Evolutionary conservation across 2,888 invertebrate genomes (phyloP).

Genomic region (Drosophila meridiana): DNA sequence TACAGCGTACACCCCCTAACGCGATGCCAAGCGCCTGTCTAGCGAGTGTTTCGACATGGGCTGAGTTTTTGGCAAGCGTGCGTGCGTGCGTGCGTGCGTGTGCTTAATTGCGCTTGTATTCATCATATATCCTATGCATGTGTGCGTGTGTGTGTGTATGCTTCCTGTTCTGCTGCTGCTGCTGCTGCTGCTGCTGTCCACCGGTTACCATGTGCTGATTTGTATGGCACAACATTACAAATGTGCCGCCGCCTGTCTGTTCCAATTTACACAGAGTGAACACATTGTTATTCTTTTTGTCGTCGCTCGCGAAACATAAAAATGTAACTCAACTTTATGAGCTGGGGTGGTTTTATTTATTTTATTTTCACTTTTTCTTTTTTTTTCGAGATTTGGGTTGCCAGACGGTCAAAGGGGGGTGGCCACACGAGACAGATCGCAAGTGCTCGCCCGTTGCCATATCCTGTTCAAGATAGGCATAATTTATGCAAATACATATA

Average conservation of each 20-base stretch:
- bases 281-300: constrained; percentile 49
- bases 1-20: constrained; percentile 54
- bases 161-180: constrained; percentile 55
- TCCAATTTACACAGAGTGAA: constrained; percentile 64
- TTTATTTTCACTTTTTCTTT: neutral
- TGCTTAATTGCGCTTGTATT: constrained; percentile 72
- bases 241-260: constrained; percentile 54
- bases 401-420: constrained; percentile 33
- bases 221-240: constrained; percentile 56
- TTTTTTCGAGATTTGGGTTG: constrained; percentile 38
- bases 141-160: constrained; percentile 1
- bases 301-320: constrained; percentile 40
- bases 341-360: constrained; percentile 52
- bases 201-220: constrained; percentile 73
- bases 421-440: constrained; percentile 68
- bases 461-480: constrained; percentile 38
- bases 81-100: constrained; percentile 49
- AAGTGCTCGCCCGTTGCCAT: constrained; percentile 50
- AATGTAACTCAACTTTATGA: constrained; percentile 47
- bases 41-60: constrained; percentile 16
- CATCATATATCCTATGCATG: constrained; percentile 20
- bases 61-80: constrained; percentile 49
- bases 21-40: constrained; percentile 21
- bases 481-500: constrained; percentile 5
- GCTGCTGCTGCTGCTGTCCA: constrained; percentile 39